Percentiles rank a stretch among this genome's conserved stretches.
These are phyloP conservation scores for Chlorospingus semifuscus DNA, from an alignment of 2,797 vertebrate species.

Conservation along the genomic window DNA sequence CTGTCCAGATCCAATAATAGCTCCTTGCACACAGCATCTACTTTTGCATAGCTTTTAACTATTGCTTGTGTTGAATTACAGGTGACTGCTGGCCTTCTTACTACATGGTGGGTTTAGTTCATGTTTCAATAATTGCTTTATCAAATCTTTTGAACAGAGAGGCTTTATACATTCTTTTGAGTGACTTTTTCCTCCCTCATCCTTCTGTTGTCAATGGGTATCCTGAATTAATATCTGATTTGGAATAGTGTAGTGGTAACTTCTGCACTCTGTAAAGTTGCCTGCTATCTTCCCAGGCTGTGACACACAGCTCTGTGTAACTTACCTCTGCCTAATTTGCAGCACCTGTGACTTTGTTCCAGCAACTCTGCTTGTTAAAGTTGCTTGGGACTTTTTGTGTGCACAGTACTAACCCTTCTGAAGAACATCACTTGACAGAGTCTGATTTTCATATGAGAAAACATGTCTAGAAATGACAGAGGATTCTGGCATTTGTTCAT, in stretches of 20 bases:
- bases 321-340: neutral
- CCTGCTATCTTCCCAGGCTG: neutral
- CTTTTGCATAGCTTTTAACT: neutral
- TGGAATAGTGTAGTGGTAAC: neutral
- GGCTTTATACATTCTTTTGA: neutral
- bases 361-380: neutral
- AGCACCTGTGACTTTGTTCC: neutral
- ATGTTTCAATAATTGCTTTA: neutral
- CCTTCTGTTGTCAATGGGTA: neutral
- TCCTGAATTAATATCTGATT: neutral
- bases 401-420: neutral
- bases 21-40: neutral
- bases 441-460: neutral
- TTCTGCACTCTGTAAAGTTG: neutral
- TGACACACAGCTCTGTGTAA: neutral
- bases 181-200: fast-evolving
- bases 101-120: neutral
- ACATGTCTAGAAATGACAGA: neutral
- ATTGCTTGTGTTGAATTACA: neutral
- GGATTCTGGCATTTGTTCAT: neutral
- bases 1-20: neutral
- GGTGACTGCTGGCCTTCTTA: neutral
- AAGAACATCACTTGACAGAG: neutral
- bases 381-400: neutral
- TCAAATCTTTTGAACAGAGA: neutral